A percentile compares a stretch with the other conserved stretches of the same genome.
Evolutionary conservation across 2,888 invertebrate species (phyloP).

Genomic region (Mongoloraphidia duomilia): DNA sequence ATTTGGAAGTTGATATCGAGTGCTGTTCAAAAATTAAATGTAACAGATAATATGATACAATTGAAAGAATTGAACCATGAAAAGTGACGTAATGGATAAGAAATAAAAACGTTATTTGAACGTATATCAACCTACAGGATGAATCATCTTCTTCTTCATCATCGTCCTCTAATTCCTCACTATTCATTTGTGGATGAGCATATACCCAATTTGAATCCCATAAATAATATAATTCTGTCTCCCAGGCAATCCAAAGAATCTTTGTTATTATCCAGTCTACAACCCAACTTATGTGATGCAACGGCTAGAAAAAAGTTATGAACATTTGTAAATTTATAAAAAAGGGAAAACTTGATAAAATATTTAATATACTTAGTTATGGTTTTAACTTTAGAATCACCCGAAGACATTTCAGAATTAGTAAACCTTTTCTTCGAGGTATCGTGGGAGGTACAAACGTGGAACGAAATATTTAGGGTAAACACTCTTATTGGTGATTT

Average conservation of each 20-base stretch:
- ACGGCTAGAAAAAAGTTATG: slow-evolving; percentile 26
- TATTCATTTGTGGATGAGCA: slow-evolving; percentile 6
- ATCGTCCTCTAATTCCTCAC: slow-evolving; percentile 19
- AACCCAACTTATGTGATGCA: slow-evolving; percentile 24
- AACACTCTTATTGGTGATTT: too few relatives aligned
- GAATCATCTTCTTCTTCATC: slow-evolving; percentile 13
- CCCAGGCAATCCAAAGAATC: slow-evolving; percentile 25
- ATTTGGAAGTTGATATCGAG: too few relatives aligned
- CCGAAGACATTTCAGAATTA: too few relatives aligned
- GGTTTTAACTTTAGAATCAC: too few relatives aligned
- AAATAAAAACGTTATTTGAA: slow-evolving; percentile 11
- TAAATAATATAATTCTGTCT: slow-evolving; percentile 20
- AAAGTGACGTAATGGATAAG: too few relatives aligned
- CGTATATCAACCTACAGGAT: slow-evolving; percentile 20
- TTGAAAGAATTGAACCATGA: too few relatives aligned
- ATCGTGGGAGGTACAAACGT: too few relatives aligned
- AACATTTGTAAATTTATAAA: background rate
- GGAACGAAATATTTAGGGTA: too few relatives aligned
- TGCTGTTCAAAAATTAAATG: too few relatives aligned
- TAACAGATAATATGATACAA: too few relatives aligned
- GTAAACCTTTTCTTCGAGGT: too few relatives aligned
- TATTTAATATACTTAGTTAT: too few relatives aligned
- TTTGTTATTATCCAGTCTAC: slow-evolving; percentile 32
- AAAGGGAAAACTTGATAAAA: background rate
- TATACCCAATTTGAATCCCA: slow-evolving; percentile 16